Base-by-base conservation (phyloP, 2,113 vertebrate genomes). In the Dicrurus megarhynchus region DNA sequence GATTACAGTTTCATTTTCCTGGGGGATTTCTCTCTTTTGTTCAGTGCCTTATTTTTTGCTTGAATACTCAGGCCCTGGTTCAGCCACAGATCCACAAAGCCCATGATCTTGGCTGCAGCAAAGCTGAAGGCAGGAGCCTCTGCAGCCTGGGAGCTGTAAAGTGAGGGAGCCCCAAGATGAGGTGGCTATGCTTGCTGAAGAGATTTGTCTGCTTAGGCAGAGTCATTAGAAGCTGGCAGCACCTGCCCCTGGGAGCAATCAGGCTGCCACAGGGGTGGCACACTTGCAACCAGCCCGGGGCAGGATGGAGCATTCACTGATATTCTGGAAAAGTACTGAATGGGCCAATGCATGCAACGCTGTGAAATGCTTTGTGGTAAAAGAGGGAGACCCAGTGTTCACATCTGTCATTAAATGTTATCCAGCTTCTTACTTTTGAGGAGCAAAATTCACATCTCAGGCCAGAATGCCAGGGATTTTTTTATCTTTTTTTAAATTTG, bases 1-100 rank as follows among this genome's bases (percentile, higher is more conserved):
- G 90, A 96, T 96, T 95, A 95, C 22, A 71, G 88, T 97, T 97
- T 92, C 76, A 87, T 96, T 95, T 97, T 95, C 92, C 71, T 92
- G 68, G 33, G 81, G 93, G 95, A 95, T 96, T 95, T 94, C 84
- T 96, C 65, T 77, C 76, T 86, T 90, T 96, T 94, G 88, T 97
- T 89, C 71, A 33, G 8, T 88, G 88, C 93, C 83, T 86, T 94
- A 56, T 93, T 88, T 96, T 94, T 89, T 85, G 53, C 84, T 39
- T 87, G 81, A 82, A 26, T 89, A 37, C 35, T 77, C 78, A 39
- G 57, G 33, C 79, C 47, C 35, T 41, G 44, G 28, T 77, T 74
- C 55, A 93, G 83, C 76, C 65, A 60, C 64, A 32, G 78, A 80
- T 67, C 67, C 0, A 0, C 82, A 70, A 24, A 76, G 39, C 33